Percentiles rank a stretch among this genome's conserved stretches.
phyloP scores from a whole-genome alignment of 2,113 vertebrate species.

The Serinus canaria region DNA sequence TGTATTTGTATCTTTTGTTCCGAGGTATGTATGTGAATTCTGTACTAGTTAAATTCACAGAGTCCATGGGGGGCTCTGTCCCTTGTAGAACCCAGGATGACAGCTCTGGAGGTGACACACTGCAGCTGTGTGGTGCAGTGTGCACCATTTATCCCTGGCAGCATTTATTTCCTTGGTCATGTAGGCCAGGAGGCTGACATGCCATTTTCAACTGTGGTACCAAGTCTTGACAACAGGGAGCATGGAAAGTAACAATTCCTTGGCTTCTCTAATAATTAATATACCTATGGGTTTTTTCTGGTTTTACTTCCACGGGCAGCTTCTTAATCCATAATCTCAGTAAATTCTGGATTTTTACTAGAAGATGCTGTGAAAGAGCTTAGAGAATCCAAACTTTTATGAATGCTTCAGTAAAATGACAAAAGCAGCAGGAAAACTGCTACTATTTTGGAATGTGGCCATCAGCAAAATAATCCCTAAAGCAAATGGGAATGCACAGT shows the following conservation, averaged over 20 bases:
- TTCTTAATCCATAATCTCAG: not conserved
- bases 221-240: not conserved
- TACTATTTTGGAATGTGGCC: not conserved
- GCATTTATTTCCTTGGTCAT: not conserved
- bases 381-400: not conserved
- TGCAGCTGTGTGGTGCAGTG: accelerated
- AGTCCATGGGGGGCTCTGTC: not conserved
- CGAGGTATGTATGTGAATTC: not conserved
- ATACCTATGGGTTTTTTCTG: not conserved
- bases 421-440: not conserved
- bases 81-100: not conserved
- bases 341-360: not conserved
- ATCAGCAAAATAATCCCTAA: not conserved
- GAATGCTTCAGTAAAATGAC: not conserved
- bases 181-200: not conserved
- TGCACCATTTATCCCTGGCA: accelerated
- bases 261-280: not conserved
- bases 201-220: not conserved
- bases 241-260: not conserved
- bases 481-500: not conserved
- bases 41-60: not conserved
- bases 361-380: not conserved
- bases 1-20: not conserved
- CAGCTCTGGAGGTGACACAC: not conserved
- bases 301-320: not conserved